Percentiles rank a stretch among this genome's conserved stretches.
These are phyloP conservation scores for Bolinopsis microptera DNA, from an alignment of 37 sponge, comb jelly and placozoan species.

Conservation along the genomic window DNA sequence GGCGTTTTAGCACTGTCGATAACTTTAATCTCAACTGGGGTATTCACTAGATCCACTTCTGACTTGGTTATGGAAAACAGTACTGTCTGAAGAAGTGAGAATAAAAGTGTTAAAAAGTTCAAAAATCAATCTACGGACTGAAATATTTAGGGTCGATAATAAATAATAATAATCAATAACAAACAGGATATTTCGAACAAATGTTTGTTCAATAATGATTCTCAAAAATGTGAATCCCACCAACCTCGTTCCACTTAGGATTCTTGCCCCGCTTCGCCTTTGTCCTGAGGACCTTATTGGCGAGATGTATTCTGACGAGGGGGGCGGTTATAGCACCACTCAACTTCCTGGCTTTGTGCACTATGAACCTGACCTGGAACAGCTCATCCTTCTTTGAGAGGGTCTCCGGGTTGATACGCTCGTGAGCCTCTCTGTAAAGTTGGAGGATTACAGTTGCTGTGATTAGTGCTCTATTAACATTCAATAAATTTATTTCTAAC, in stretches of 20 bases:
- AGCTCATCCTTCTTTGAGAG: conserved; percentile 45
- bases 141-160: no score
- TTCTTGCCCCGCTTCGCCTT: not conserved
- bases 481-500: no score
- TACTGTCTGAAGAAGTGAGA: conserved; percentile 69
- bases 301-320: conserved; percentile 2
- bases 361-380: conserved; percentile 53
- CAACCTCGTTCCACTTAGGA: conserved; percentile 22
- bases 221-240: not conserved
- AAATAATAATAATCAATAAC: no score
- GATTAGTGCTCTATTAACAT: no score
- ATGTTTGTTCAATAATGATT: no score
- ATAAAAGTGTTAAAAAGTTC: not conserved
- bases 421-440: not conserved
- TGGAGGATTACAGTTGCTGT: no score
- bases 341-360: conserved; percentile 32
- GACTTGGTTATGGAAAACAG: conserved; percentile 79
- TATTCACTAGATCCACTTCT: conserved; percentile 81
- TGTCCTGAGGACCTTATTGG: not conserved
- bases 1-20: conserved; percentile 78
- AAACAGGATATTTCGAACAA: no score
- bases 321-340: not conserved
- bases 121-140: no score
- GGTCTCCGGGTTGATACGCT: not conserved
- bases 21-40: conserved; percentile 77